Evolutionary conservation across 2,797 vertebrate species (phyloP).

Genomic region (Capromys pilorides): DNA sequence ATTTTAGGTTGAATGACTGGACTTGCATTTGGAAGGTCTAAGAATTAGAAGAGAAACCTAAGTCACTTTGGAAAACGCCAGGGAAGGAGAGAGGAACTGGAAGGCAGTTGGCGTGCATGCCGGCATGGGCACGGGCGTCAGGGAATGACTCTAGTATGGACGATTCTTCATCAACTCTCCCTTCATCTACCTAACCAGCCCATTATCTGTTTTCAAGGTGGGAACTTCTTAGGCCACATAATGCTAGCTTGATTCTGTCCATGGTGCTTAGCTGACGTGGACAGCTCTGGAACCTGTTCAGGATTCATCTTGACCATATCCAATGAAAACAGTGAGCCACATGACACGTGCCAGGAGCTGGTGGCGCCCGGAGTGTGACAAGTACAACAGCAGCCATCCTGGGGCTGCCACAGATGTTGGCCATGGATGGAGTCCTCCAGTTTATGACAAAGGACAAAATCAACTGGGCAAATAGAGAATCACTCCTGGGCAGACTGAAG

Average conservation of each 20-base stretch:
- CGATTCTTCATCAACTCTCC: neutral
- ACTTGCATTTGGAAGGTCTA: neutral
- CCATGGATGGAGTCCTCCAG: neutral
- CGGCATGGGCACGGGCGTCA: too few species aligned
- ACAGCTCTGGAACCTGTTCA: neutral
- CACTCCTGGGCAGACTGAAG: too few species aligned
- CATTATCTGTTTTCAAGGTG: neutral
- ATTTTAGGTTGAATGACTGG: neutral
- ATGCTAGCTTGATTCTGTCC: too few species aligned
- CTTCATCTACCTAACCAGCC: too few species aligned
- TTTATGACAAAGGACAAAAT: too few species aligned
- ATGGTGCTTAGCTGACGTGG: neutral
- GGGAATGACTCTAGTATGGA: neutral
- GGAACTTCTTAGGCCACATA: too few species aligned
- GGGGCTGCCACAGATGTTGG: neutral
- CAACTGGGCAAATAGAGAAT: too few species aligned
- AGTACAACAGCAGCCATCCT: rapidly evolving
- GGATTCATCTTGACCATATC: neutral
- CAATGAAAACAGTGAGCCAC: too few species aligned
- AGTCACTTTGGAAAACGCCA: neutral
- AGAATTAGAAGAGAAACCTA: neutral
- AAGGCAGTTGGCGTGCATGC: rapidly evolving
- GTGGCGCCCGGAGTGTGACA: too few species aligned
- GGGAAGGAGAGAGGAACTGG: neutral
- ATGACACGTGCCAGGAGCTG: neutral